phyloP scores from a whole-genome alignment of 92 coral and sea anemone genomes.

The Montipora capitata region DNA sequence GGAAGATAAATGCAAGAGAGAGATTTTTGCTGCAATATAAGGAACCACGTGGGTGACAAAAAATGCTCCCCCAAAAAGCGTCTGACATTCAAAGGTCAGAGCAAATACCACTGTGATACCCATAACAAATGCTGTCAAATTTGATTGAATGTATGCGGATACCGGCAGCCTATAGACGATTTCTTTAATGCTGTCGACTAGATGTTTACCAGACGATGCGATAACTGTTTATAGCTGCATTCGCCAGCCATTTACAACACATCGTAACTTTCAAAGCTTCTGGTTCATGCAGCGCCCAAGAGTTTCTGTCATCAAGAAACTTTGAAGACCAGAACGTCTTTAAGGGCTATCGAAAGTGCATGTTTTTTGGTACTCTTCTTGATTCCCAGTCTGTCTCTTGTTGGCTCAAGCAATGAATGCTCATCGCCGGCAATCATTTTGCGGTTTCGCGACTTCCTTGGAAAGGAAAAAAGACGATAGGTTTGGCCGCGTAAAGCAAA shows the following conservation, averaged over 20 bases:
- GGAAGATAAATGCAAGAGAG: no score
- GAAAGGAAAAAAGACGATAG: constrained; percentile 80
- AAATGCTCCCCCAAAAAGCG: neutral
- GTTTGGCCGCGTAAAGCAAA: constrained; percentile 62
- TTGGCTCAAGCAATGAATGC: constrained; percentile 10
- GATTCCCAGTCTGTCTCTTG: neutral
- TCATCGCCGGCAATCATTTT: constrained; percentile 77
- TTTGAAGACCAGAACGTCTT: no score
- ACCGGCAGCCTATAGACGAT: neutral
- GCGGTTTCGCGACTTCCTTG: constrained; percentile 77
- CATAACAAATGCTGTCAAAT: constrained; percentile 22
- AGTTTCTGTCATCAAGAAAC: constrained; percentile 45
- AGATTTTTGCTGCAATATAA: no score
- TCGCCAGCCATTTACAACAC: neutral
- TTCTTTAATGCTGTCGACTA: constrained; percentile 23
- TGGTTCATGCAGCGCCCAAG: constrained; percentile 5
- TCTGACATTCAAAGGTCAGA: neutral
- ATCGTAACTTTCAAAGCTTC: constrained; percentile 2
- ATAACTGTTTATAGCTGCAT: constrained; percentile 11
- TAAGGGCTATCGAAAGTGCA: no score
- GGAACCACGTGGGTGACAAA: no score
- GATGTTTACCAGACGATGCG: constrained; percentile 52
- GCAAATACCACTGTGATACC: neutral
- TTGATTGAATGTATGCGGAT: constrained; percentile 9
- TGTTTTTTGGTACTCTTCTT: neutral